phyloP scores from a whole-genome alignment of 2,888 invertebrate genomes.

The Hermaeophaga mercurialis region DNA sequence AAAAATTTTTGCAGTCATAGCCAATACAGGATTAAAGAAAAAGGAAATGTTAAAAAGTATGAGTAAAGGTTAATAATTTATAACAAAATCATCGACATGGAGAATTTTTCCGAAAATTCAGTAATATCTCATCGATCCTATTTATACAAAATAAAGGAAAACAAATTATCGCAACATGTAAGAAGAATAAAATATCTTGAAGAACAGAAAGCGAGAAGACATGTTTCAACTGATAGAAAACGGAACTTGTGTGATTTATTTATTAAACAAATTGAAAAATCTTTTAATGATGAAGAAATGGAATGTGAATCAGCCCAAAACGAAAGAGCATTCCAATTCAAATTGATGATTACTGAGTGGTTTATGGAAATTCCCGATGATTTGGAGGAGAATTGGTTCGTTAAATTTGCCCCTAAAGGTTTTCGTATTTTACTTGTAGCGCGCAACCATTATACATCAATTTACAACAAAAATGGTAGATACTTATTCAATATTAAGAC shows the following conservation, averaged over 20 bases:
- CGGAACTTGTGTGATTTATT: constrained; percentile 62
- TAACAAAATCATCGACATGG: constrained; percentile 15
- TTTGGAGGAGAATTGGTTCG: constrained; percentile 71
- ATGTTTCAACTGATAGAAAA: constrained; percentile 58
- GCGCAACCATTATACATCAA: constrained; percentile 52
- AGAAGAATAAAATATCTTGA: constrained; percentile 63
- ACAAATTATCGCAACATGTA: constrained; percentile 46
- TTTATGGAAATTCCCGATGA: constrained; percentile 83
- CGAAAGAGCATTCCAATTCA: constrained; percentile 46
- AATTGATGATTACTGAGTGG: constrained; percentile 94
- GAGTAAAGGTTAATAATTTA: too few relatives aligned
- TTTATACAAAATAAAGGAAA: constrained; percentile 22
- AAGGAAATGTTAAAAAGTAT: too few relatives aligned
- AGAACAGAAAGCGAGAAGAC: constrained; percentile 62
- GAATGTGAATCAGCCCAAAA: constrained; percentile 46
- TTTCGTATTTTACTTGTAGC: constrained; percentile 82
- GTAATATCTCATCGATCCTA: constrained; percentile 1
- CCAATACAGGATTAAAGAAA: too few relatives aligned
- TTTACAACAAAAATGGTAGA: constrained; percentile 35
- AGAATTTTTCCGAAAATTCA: not conserved
- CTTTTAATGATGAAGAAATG: constrained; percentile 48
- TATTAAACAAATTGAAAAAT: constrained; percentile 22
- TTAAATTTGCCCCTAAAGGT: constrained; percentile 84
- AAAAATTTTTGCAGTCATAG: too few relatives aligned
- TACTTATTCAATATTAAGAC: constrained; percentile 61